Base-by-base conservation (phyloP, 2,113 vertebrate genomes). In the Benitochromis conjunctus region DNA sequence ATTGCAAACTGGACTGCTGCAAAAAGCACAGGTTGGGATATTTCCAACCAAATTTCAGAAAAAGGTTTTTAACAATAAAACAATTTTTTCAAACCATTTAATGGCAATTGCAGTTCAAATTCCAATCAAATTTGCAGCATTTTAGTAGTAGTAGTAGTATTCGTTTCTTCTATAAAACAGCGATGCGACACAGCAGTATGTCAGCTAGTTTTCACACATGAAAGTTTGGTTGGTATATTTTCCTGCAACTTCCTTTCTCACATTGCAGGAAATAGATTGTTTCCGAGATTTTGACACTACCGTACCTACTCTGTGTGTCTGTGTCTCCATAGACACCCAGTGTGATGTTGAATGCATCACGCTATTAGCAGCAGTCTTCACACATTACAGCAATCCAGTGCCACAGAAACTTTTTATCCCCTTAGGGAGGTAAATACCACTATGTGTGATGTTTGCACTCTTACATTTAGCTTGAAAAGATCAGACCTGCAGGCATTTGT, bases 401-500 rank as follows among this genome's bases (percentile, higher is more conserved):
- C 26, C 24, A 74, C 24, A 0, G 0, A 19, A 19, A 51, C 24
- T 3, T 6, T 64, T 0, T 0, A 3, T 36, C 16, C 34, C 19
- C 43, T 2, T 2, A n/a, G 21, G 38, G 38, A 26, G 38, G 26
- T 71, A 26, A 71, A 76, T 19, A 76, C 6, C 46, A 76, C 46
- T 76, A 16, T 34, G 38, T 16, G 13, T 26, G 10, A 31, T 31
- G 43, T 51, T 19, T 51, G 26, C 43, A 12, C 3, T 34, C 18
- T 34, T 76, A 53, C 26, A 34, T 76, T 76, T 53, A 53, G 46
- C 71, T 76, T 8, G 26, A 76, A 76, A 76, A 76, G 10, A 19
- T 76, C 46, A 76, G 4, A 8, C 43, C 3, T 31, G 12, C 43
- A 76, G 71, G 46, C 71, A 53, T 76, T 31, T 76, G 46, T n/a